phyloP scores from a whole-genome alignment of 1,140 invertebrate genomes.

The Papilio glaucus region DNA sequence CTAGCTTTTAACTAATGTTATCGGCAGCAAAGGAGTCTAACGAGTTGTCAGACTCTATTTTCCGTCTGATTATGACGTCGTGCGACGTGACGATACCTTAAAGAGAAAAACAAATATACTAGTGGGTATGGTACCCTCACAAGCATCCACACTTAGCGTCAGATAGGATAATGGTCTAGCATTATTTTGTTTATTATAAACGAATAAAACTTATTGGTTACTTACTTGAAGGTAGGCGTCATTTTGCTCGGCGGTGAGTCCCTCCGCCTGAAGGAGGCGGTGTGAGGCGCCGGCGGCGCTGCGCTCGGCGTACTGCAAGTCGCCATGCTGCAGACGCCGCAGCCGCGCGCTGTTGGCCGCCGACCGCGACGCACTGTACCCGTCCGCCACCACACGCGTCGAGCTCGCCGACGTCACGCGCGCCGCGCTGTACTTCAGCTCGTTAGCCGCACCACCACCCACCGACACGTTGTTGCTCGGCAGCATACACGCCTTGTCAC shows the following conservation, averaged over 20 bases:
- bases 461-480: conserved; percentile 62
- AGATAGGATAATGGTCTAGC: not conserved
- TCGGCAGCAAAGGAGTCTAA: not conserved
- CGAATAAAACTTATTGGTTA: conserved; percentile 14
- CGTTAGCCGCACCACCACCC: conserved; percentile 72
- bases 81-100: no score
- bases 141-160: not conserved
- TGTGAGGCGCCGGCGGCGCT: conserved; percentile 75
- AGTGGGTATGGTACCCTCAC: not conserved
- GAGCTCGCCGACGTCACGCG: conserved; percentile 92
- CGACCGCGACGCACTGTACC: conserved; percentile 91
- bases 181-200: not conserved
- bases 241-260: conserved; percentile 77
- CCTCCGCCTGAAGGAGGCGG: conserved; percentile 72
- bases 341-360: conserved; percentile 90
- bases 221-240: conserved; percentile 75
- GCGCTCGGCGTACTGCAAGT: conserved; percentile 88
- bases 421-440: conserved; percentile 88
- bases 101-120: not conserved
- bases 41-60: not conserved
- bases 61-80: not conserved
- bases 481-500: conserved; percentile 80
- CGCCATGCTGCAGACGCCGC: conserved; percentile 90
- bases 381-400: conserved; percentile 91
- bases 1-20: not conserved